A percentile compares a stretch with the other conserved stretches of the same genome.
Conservation (phyloP, 2,888 invertebrate species). For the Adelphocoris suturalis region DNA sequence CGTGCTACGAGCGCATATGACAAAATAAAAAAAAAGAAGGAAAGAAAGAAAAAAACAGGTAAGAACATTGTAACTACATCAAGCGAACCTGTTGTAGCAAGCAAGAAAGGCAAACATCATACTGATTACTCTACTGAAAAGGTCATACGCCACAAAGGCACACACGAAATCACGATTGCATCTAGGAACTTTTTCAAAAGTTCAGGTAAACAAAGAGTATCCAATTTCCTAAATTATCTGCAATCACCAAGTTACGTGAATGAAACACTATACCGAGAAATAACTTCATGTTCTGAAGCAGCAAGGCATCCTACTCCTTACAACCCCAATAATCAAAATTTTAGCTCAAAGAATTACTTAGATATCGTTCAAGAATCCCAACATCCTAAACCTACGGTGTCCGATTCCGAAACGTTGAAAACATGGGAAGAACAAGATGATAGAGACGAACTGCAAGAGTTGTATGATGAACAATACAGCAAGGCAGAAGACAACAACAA, state of each 20-base stretch:
- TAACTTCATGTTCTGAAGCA: neutral
- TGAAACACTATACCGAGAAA: too few species aligned
- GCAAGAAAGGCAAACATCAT: neutral
- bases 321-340: neutral
- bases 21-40: slow-evolving; percentile 28
- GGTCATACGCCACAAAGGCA: too few species aligned
- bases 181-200: too few species aligned
- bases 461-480: neutral
- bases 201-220: too few species aligned
- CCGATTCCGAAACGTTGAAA: neutral
- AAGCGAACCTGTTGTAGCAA: neutral
- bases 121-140: too few species aligned
- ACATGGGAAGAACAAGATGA: neutral
- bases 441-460: neutral
- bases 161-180: too few species aligned
- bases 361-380: neutral
- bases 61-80: neutral
- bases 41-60: slow-evolving; percentile 37
- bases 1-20: neutral
- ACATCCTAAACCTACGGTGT: neutral
- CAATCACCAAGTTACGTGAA: neutral
- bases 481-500: neutral
- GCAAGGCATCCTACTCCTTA: neutral
- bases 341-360: neutral
- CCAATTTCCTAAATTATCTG: too few species aligned